These are phyloP conservation scores for Conomelus anceps DNA, from an alignment of 2,888 invertebrate species.

Conservation along the genomic window DNA sequence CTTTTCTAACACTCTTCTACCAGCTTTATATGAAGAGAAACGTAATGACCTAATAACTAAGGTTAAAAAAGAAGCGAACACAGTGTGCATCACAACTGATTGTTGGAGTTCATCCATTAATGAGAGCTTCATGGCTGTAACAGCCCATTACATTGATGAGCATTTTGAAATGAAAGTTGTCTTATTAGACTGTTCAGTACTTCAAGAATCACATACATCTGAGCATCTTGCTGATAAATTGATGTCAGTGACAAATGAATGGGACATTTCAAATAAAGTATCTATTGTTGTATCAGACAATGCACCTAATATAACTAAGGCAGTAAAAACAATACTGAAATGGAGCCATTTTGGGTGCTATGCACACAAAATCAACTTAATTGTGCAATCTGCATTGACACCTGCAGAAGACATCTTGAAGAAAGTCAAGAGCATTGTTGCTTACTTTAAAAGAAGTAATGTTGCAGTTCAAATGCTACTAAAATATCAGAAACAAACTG, in stretches of 20 bases:
- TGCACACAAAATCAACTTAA: conserved; percentile 1
- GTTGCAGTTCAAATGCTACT: background rate
- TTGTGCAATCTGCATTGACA: conserved; percentile 1
- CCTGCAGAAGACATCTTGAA: background rate
- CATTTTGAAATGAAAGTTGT: conserved; percentile 34
- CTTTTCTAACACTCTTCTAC: background rate
- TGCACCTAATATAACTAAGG: conserved; percentile 23
- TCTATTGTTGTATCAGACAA: conserved; percentile 33
- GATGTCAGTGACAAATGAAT: conserved; percentile 33
- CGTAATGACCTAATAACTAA: background rate
- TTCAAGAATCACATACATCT: conserved; percentile 33
- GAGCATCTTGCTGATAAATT: conserved; percentile 34
- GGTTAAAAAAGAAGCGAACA: background rate
- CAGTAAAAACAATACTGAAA: conserved; percentile 23
- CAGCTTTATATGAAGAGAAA: conserved; percentile 3
- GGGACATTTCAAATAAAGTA: conserved; percentile 35
- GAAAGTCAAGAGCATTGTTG: background rate
- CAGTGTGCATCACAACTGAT: conserved; percentile 36
- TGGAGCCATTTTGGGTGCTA: conserved; percentile 32
- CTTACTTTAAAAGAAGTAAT: conserved; percentile 7
- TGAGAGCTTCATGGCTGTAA: conserved; percentile 36
- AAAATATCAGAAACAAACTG: background rate
- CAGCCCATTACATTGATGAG: conserved; percentile 33
- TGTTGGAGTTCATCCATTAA: conserved; percentile 37
- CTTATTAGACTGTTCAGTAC: conserved; percentile 32